Base-by-base conservation (phyloP, 2,888 invertebrate genomes). In the Cantharis lateralis region DNA sequence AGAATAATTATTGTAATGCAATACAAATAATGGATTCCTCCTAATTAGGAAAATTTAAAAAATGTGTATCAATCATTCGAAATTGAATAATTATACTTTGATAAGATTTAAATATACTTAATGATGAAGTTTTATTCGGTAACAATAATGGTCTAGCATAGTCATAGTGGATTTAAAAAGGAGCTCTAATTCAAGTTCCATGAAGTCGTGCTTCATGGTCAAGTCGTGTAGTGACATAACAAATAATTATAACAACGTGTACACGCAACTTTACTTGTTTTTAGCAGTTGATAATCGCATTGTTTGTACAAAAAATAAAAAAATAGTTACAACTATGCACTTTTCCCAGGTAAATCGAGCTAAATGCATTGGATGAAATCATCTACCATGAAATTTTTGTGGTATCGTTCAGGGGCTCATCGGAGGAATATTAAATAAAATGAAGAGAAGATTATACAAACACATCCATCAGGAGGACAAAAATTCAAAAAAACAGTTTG, bases 201-300 rank as follows among this genome's bases (percentile, higher is more conserved):
- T 64, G 72, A 72, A 78, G 68, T 75, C 78, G 75, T 75, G 78
- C 70, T 79, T 79, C 78, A 77, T 77, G 78, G 78, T 72, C 78
- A 77, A 79, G 74, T 76, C 74, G 48, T 48, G 68, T 62, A 76
- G 76, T 79, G 78, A 74, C 76, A 79, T 72, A 74, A 74, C 71
- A 69, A 66, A 77, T 61, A 48, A 76, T 76, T 72, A 72, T 73
- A 73, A 73, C 26, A 69, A 77, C 71, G 71, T 72, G 26, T 68
- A 75, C 77, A 77, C 77, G 77, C 74, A 77, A 77, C 62, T 74
- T 20, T 63, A 75, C 74, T 72, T 26, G 77, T 77, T 74, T 72
- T 71, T 75, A 61, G 48, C 4, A 48, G 63, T 72, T 63, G 74
- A 71, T 68, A 72, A 77, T 28, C 62, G 61, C 61, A 77, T 77